phyloP scores from a whole-genome alignment of 2,113 vertebrate species.

The Malurus alboscapulatus region DNA sequence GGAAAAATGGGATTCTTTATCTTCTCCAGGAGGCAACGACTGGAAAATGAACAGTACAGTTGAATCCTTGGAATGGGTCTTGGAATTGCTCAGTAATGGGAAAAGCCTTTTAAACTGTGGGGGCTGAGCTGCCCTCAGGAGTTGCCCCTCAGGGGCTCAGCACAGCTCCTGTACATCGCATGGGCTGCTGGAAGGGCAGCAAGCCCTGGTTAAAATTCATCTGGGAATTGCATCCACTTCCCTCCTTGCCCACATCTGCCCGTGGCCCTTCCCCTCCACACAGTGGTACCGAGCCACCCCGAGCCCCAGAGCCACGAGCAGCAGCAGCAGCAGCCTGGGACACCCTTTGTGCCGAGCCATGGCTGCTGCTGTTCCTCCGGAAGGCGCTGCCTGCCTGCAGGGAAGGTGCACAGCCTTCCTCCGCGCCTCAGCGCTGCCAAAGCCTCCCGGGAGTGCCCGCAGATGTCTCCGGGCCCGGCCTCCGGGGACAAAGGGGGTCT shows the following conservation, averaged over 20 bases:
- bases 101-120: background rate
- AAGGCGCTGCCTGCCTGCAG: background rate
- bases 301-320: background rate
- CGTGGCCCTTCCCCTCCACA: background rate
- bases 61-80: background rate
- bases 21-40: background rate
- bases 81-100: background rate
- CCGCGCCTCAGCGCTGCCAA: background rate
- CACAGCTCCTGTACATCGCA: rapidly evolving
- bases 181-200: background rate
- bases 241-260: background rate
- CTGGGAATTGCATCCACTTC: background rate
- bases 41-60: background rate
- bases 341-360: background rate
- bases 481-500: slow-evolving; percentile 30
- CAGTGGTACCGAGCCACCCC: rapidly evolving
- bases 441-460: slow-evolving; percentile 41
- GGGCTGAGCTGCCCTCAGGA: background rate
- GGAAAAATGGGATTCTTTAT: background rate
- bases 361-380: background rate
- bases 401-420: background rate
- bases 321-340: background rate
- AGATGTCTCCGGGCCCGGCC: background rate
- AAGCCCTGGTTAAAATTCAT: background rate
- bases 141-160: background rate